Base-by-base conservation (phyloP, 2,888 invertebrate species). In the Trilocha varians region DNA sequence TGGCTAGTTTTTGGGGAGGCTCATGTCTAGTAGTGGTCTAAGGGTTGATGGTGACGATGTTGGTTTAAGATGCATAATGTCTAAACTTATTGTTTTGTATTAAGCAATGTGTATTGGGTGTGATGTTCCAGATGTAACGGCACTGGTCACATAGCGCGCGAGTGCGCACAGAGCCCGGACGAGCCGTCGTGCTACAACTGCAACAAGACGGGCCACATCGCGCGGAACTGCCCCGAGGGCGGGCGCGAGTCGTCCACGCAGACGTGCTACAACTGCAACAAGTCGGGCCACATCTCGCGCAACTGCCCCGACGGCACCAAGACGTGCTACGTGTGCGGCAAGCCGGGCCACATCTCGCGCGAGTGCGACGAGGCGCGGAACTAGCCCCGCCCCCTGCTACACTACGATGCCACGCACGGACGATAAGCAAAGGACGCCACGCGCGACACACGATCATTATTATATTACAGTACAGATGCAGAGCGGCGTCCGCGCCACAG, bases 181-280 rank as follows among this genome's bases (percentile, higher is more conserved):
- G 90, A 89, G 80, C 92, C 95, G 78, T 94, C 94, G 65, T 97
- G 97, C 89, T 97, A 97, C 90, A 97, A 94, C 85, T 97, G 97
- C 89, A 94, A 94, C 87, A 95, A 95, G 88, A 91, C 93, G 54
- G 97, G 96, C 59, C 97, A 97, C 88, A 93, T 97, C 75, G 95
- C 93, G 47, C 91, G 93, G 69, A 92, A 91, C 84, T 94, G 93
- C 86, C 93, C 93, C 43, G 93, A 93, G 78, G 89, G 89, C 60
- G 89, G 88, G 53, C 88, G 88, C 67, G 89, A 88, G 68, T 90
- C 90, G 82, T 90, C 90, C 65, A 89, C 89, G 76, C 88, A 90
- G 68, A 93, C 93, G 40, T 97, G 97, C 89, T 97, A 97, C 90
- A 96, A 95, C 86, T 97, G 97, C 89, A 94, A 94, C 87, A 95